Percentiles rank a stretch among this genome's conserved stretches.
Evolutionary conservation across 1,140 invertebrate species (phyloP).

Genomic region (Bombus superbus): DNA sequence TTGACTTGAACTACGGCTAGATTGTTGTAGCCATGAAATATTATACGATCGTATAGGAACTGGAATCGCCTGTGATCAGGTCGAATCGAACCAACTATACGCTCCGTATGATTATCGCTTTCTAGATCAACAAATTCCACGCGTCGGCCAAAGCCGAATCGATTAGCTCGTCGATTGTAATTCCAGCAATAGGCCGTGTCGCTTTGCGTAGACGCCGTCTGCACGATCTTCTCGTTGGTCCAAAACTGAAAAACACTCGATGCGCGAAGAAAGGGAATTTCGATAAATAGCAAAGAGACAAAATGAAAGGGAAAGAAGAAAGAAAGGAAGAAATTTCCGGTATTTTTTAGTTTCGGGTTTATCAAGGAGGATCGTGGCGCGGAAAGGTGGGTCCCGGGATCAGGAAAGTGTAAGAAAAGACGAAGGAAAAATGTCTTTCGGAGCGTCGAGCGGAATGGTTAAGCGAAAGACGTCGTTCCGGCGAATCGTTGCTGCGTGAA

Average conservation of each 20-base stretch:
- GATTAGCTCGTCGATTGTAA: no score
- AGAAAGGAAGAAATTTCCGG: no score
- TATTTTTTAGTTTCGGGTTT: not conserved
- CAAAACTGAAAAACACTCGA: no score
- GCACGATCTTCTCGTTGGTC: no score
- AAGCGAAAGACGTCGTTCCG: constrained; percentile 56
- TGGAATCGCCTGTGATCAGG: not conserved
- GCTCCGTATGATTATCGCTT: not conserved
- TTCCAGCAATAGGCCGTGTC: no score
- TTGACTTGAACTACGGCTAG: not conserved
- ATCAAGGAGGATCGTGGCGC: not conserved
- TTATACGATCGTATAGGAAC: not conserved
- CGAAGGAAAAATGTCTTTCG: constrained; percentile 44
- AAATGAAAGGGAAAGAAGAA: no score
- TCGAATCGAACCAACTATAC: not conserved
- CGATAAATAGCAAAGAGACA: no score
- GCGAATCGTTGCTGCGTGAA: constrained; percentile 79
- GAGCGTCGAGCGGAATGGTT: constrained; percentile 35
- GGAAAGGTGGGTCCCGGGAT: not conserved
- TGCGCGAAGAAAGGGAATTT: no score
- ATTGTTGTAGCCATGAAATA: not conserved
- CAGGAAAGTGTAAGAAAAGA: constrained; percentile 33
- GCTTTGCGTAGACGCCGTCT: no score
- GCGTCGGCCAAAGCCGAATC: not conserved
- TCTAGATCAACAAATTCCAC: not conserved